These are phyloP conservation scores for Entelurus aequoreus DNA, from an alignment of 2,113 vertebrate species.

Conservation along the genomic window DNA sequence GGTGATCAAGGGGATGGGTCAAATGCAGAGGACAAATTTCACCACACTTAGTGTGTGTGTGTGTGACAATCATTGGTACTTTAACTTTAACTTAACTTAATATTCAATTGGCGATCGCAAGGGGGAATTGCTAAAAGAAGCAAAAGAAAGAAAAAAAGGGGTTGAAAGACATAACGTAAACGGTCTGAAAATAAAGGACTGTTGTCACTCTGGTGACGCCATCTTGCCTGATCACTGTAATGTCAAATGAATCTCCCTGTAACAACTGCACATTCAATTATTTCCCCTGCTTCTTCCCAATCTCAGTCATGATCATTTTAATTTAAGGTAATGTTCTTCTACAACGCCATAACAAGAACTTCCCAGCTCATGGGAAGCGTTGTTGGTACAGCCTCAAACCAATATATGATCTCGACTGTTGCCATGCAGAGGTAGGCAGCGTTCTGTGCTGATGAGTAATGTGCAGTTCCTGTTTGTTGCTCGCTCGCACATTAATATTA, in stretches of 20 bases:
- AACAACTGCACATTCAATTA: neutral
- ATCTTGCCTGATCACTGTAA: neutral
- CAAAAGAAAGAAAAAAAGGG: neutral
- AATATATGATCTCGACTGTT: constrained; percentile 50
- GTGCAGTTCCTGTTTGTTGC: constrained; percentile 52
- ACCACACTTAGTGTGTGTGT: no score
- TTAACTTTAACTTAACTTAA: no score
- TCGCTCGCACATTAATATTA: constrained; percentile 55
- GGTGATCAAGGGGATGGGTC: no score
- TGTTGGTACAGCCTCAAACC: constrained; percentile 19
- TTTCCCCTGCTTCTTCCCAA: neutral
- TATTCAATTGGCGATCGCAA: no score
- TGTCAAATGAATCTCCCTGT: neutral
- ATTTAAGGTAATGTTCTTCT: neutral
- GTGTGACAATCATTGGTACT: no score
- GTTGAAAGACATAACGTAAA: neutral
- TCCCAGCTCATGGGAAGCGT: constrained; percentile 6
- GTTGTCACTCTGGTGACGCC: neutral
- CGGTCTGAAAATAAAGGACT: neutral
- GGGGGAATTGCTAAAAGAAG: neutral
- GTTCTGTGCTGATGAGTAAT: constrained; percentile 45
- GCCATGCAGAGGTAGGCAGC: constrained; percentile 53
- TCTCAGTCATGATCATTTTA: neutral
- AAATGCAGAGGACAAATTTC: no score
- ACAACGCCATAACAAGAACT: constrained; percentile 1